Percentiles rank a stretch among this genome's conserved stretches.
phyloP scores from a whole-genome alignment of 1,140 invertebrate genomes.

The Limonius californicus region DNA sequence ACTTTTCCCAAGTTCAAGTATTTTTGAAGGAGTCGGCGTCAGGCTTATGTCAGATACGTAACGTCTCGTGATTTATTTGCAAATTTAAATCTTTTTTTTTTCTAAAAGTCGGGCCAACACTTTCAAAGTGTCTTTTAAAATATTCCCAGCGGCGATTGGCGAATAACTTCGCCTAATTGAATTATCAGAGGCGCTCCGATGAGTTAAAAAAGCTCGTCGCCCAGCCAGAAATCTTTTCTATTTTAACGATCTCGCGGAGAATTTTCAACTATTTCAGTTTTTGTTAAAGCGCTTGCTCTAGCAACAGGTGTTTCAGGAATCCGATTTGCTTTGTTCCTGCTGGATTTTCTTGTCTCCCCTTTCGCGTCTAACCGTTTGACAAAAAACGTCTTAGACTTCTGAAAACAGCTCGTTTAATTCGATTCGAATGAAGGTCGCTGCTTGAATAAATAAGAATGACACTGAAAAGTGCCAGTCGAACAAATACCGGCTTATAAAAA shows the following conservation, averaged over 20 bases:
- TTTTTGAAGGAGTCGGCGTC: neutral
- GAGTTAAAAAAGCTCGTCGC: neutral
- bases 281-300: neutral
- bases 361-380: too few relatives aligned
- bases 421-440: too few relatives aligned
- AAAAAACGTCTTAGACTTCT: too few relatives aligned
- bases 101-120: neutral
- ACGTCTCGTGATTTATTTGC: too few relatives aligned
- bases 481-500: too few relatives aligned
- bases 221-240: constrained; percentile 4
- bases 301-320: neutral
- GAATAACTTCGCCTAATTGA: neutral
- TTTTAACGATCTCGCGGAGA: constrained; percentile 2
- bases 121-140: neutral
- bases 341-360: too few relatives aligned
- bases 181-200: neutral
- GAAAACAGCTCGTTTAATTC: too few relatives aligned
- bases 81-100: too few relatives aligned
- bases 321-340: neutral
- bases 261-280: neutral
- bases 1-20: constrained; percentile 5
- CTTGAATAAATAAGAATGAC: too few relatives aligned
- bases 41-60: neutral
- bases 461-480: too few relatives aligned
- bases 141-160: neutral